Evolutionary conservation across 2,888 invertebrate species (phyloP).

Genomic region (Periphyllus acericola): DNA sequence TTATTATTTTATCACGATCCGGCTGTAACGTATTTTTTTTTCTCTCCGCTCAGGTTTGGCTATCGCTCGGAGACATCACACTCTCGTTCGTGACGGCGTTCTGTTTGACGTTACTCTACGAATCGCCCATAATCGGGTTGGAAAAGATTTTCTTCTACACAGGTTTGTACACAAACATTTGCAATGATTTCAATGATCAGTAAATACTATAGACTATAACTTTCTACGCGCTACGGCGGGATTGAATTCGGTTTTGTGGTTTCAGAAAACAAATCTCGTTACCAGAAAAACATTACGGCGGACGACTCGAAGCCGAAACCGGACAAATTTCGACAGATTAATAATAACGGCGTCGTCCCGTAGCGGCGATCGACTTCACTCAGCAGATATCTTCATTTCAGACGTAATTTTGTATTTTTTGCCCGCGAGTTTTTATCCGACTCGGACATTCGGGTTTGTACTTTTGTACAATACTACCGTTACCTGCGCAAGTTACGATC

Average conservation of each 20-base stretch:
- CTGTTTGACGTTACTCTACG: slow-evolving; percentile 51
- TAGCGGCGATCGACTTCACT: no score
- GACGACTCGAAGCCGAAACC: background rate
- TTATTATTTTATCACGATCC: no score
- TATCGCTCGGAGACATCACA: slow-evolving; percentile 49
- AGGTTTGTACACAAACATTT: slow-evolving; percentile 52
- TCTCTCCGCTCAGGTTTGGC: slow-evolving; percentile 38
- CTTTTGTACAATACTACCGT: no score
- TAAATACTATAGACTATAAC: background rate
- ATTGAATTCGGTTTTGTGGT: background rate
- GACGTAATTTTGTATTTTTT: no score
- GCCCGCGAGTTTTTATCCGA: no score
- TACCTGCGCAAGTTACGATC: no score
- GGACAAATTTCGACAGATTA: slow-evolving; percentile 45
- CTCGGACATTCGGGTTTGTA: no score
- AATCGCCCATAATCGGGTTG: slow-evolving; percentile 57
- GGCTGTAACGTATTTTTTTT: background rate
- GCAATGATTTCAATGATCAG: background rate
- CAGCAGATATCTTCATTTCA: no score
- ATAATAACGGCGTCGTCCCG: background rate
- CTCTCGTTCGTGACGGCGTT: slow-evolving; percentile 57
- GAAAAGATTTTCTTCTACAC: slow-evolving; percentile 59
- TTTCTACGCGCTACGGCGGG: background rate
- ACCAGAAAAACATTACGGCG: background rate
- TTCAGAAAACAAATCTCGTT: slow-evolving; percentile 21